phyloP scores from a whole-genome alignment of 2,113 vertebrate species.

The Scytalopus superciliaris region DNA sequence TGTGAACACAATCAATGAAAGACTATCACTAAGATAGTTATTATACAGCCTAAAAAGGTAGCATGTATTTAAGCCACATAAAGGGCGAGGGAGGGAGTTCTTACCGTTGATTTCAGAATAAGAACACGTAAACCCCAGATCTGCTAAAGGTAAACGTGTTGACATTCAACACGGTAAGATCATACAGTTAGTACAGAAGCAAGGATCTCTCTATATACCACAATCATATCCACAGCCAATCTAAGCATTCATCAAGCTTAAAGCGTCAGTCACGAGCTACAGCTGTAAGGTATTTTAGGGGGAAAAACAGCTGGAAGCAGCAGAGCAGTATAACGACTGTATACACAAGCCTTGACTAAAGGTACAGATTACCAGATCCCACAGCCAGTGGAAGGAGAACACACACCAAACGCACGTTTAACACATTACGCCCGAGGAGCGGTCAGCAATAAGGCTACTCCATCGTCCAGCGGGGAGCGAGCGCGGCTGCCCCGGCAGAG shows the following conservation, averaged over 20 bases:
- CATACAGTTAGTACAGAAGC: background rate
- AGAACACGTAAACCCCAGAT: background rate
- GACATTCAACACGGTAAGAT: background rate
- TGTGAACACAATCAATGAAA: background rate
- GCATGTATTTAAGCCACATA: background rate
- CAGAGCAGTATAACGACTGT: background rate
- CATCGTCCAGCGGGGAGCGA: background rate
- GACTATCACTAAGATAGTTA: background rate
- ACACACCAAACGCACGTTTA: rapidly evolving
- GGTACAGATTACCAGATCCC: background rate
- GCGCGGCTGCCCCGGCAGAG: background rate
- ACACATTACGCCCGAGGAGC: background rate
- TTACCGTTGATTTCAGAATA: background rate
- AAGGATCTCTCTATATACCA: background rate
- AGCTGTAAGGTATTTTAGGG: background rate
- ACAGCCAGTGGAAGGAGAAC: rapidly evolving
- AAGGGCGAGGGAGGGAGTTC: background rate
- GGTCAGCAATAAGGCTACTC: rapidly evolving
- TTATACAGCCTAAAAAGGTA: background rate
- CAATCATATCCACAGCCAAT: rapidly evolving
- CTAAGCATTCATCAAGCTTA: background rate
- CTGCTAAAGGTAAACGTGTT: background rate
- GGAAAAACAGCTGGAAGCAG: background rate
- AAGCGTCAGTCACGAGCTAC: background rate
- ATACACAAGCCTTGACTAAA: background rate